Conservation (phyloP, 1,140 invertebrate genomes). For the Antheraea pernyi region DNA sequence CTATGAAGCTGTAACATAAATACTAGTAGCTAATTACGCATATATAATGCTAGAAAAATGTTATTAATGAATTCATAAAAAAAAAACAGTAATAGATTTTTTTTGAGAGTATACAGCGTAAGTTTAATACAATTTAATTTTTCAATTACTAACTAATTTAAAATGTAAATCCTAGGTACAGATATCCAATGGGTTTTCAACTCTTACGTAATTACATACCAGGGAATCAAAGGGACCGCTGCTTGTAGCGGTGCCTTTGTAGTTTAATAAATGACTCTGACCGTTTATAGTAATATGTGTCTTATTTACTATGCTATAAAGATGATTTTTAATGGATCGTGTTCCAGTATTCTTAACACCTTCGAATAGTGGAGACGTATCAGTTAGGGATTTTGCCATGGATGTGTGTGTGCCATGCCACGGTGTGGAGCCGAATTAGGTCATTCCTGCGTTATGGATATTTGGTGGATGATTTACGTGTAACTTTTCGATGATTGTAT, state of each 20-base stretch:
- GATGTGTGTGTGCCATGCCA: conserved; percentile 69
- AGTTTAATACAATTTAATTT: neutral
- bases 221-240: conserved; percentile 62
- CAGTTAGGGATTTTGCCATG: conserved; percentile 75
- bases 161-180: conserved; percentile 15
- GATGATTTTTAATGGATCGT: conserved; percentile 15
- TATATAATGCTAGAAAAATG: too few species aligned
- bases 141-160: conserved; percentile 11
- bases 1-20: too few species aligned
- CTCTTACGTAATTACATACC: conserved; percentile 19
- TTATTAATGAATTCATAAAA: too few species aligned
- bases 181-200: neutral
- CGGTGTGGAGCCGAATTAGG: conserved; percentile 52
- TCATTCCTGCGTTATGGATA: conserved; percentile 29
- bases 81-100: too few species aligned
- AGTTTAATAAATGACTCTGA: conserved; percentile 59
- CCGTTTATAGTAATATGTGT: conserved; percentile 23
- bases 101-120: too few species aligned
- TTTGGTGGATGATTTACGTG: conserved; percentile 8
- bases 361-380: conserved; percentile 67
- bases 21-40: too few species aligned
- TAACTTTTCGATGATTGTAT: neutral
- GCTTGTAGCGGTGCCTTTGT: conserved; percentile 65
- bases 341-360: conserved; percentile 60
- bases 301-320: conserved; percentile 13